Percentiles rank a stretch among this genome's conserved stretches.
These are phyloP conservation scores for Drosophila orosa DNA, from an alignment of 1,140 invertebrate species.

Conservation along the genomic window DNA sequence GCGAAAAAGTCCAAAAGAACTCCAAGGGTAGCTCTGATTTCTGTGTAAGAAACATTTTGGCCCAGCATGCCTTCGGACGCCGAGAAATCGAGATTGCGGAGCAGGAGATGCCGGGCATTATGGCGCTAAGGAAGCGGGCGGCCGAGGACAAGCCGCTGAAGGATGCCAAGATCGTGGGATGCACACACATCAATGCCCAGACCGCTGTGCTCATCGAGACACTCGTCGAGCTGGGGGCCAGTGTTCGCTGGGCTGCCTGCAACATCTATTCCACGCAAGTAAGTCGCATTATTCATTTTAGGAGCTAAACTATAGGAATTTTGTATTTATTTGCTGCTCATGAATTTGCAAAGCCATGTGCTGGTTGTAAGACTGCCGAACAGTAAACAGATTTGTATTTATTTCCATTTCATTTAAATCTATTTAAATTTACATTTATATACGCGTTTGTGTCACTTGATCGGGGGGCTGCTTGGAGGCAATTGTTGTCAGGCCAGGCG, in stretches of 20 bases:
- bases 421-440: conserved; percentile 29
- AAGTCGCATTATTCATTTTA: conserved; percentile 23
- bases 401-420: neutral
- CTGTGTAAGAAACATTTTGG: conserved; percentile 95
- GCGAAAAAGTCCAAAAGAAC: conserved; percentile 93
- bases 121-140: conserved; percentile 95
- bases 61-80: conserved; percentile 96
- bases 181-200: conserved; percentile 99
- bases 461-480: conserved; percentile 54
- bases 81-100: conserved; percentile 99
- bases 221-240: conserved; percentile 94
- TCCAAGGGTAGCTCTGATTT: conserved; percentile 93
- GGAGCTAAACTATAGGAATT: neutral
- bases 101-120: conserved; percentile 98
- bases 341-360: neutral
- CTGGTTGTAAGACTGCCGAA: neutral
- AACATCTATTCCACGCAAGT: conserved; percentile 99
- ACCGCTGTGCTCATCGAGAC: conserved; percentile 98
- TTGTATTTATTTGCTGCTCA: neutral
- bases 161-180: conserved; percentile 98
- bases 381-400: neutral
- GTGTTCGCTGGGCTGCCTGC: conserved; percentile 97
- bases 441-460: conserved; percentile 39
- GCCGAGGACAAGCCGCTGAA: conserved; percentile 96
- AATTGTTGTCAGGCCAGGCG: conserved; percentile 69